Percentiles rank a stretch among this genome's conserved stretches.
These are phyloP conservation scores for Tauraco hartlaubi DNA, from an alignment of 2,797 vertebrate species.

Conservation along the genomic window DNA sequence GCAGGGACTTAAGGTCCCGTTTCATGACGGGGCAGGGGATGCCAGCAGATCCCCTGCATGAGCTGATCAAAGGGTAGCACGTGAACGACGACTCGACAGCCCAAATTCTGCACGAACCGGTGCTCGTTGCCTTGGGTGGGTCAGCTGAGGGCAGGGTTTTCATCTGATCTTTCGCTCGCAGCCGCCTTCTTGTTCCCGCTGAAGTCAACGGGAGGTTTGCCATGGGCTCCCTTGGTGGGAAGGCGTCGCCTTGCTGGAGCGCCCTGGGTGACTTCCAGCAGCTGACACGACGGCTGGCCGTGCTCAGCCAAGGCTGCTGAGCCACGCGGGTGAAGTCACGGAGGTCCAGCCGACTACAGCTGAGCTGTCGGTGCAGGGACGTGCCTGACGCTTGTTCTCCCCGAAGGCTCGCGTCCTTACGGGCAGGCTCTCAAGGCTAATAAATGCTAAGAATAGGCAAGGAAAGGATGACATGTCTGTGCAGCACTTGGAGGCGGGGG, in stretches of 20 bases:
- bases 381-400: background rate
- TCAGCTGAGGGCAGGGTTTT: constrained; percentile 24
- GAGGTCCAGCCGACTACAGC: background rate
- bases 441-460: background rate
- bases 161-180: background rate
- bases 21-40: background rate
- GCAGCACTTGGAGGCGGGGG: fast-evolving
- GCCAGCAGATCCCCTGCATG: background rate
- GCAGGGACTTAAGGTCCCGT: constrained; percentile 5
- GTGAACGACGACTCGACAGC: fast-evolving
- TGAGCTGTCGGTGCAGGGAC: background rate
- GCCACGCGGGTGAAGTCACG: background rate
- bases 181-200: background rate
- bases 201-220: constrained; percentile 5
- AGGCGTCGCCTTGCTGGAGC: background rate
- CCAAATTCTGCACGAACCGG: background rate
- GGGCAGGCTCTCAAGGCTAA: background rate
- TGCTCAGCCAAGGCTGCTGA: background rate
- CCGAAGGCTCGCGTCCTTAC: fast-evolving
- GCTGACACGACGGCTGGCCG: background rate
- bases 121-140: background rate
- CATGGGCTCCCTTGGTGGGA: background rate
- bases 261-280: background rate
- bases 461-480: background rate
- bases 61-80: background rate